Evolutionary conservation across 1,140 invertebrate genomes (phyloP).

Genomic region (Neotoxoptera formosana): DNA sequence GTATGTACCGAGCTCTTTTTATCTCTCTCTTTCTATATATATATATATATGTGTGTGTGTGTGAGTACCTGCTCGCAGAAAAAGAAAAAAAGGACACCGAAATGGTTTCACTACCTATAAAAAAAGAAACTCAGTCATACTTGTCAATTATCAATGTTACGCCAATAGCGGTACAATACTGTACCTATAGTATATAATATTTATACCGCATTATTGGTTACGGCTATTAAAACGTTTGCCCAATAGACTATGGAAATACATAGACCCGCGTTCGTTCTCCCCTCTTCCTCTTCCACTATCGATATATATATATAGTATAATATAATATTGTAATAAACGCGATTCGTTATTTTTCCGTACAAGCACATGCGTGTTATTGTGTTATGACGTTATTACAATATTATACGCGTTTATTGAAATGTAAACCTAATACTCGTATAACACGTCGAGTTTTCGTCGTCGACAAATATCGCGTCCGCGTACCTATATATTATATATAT

Average conservation of each 20-base stretch:
- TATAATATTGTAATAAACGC: background rate
- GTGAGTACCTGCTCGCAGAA: background rate
- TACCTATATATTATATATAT: background rate
- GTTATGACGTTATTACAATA: background rate
- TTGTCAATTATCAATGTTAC: slow-evolving; percentile 57
- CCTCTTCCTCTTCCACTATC: background rate
- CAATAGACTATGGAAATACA: slow-evolving; percentile 47
- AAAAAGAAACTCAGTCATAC: slow-evolving; percentile 56
- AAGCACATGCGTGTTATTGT: background rate
- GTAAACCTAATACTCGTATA: background rate
- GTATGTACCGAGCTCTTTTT: background rate
- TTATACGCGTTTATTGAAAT: background rate
- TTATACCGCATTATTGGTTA: slow-evolving; percentile 34
- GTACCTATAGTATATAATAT: slow-evolving; percentile 17
- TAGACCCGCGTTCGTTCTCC: background rate
- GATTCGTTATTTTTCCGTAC: background rate
- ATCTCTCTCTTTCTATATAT: background rate
- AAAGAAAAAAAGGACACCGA: slow-evolving; percentile 35
- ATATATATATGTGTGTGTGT: background rate
- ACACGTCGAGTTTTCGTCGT: background rate
- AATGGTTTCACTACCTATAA: slow-evolving; percentile 45
- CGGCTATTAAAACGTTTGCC: slow-evolving; percentile 57
- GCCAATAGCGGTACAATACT: slow-evolving; percentile 54
- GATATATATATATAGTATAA: no score
- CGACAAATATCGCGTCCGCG: background rate